A percentile compares a stretch with the other conserved stretches of the same genome.
Evolutionary conservation across 2,888 invertebrate genomes (phyloP).

Genomic region (Chironomus tentans): DNA sequence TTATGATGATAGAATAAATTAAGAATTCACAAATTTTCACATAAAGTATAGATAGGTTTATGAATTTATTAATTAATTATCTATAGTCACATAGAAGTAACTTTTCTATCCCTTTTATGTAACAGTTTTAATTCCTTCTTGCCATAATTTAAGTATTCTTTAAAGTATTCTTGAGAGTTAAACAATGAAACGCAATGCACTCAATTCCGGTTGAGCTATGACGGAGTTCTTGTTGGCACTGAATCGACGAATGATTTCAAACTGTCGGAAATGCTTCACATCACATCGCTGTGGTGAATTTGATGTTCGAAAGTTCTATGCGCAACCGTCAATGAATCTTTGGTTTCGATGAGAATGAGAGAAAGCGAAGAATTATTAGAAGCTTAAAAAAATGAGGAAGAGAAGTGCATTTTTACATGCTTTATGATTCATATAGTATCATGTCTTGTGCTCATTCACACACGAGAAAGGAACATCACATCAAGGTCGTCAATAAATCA

Average conservation of each 20-base stretch:
- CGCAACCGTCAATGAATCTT: background rate
- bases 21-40: too few species aligned
- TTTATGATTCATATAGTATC: background rate
- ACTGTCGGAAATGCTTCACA: background rate
- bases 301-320: conserved; percentile 9
- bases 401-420: background rate
- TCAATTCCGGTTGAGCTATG: conserved; percentile 21
- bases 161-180: conserved; percentile 3
- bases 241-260: background rate
- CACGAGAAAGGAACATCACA: background rate
- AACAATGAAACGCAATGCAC: conserved; percentile 11
- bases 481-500: background rate
- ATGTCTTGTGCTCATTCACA: background rate
- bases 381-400: background rate
- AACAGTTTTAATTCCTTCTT: background rate
- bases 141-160: conserved; percentile 1
- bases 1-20: too few species aligned
- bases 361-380: too few species aligned
- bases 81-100: too few species aligned
- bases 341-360: background rate
- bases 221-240: conserved; percentile 27
- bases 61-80: too few species aligned
- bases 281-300: conserved; percentile 12
- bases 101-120: too few species aligned
- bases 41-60: too few species aligned